Base-by-base conservation (phyloP, 2,113 vertebrate species). In the Mirza zaza region DNA sequence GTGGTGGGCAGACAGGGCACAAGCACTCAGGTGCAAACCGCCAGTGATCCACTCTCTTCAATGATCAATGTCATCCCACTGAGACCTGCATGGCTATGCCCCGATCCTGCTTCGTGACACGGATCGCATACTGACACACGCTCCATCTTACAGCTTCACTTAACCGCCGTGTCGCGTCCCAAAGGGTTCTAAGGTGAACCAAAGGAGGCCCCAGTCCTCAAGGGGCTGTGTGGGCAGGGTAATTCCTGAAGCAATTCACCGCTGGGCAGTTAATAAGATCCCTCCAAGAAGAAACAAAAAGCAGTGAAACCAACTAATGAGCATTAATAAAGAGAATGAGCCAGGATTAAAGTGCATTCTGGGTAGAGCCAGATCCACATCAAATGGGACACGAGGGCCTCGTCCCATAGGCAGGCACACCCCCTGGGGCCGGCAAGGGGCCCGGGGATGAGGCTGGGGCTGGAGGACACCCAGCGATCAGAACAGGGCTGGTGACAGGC, bases 221-320 rank as follows among this genome's bases (percentile, higher is more conserved):
- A 23, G 50, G 29, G 50, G 2, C 42, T 25, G 5, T n/a, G 32
- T 5, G 32, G 42, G 86, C 57, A 59, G 76, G 52, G n/a, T 57
- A 63, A 42, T 18, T 77, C 36, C 73, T 77, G n/a, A 70, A 71
- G 57, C 39, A 63, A n/a, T n/a, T 75, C 77, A 52, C 2, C 34
- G 52, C 39, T n/a, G 6, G 21, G 42, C n/a, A 80, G 13, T 63
- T 88, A 48, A 45, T 27, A 34, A 89, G 55, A 36, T 17, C 48
- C 50, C 42, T 70, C 85, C 29, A 34, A 67, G 36, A 79, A 92
- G 76, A 81, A 83, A 55, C 27, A 50, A 55, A 91, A 84, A 71
- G 32, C 23, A 34, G 61, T n/a, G 12, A 61, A 52, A 70, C 18
- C 45, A 91, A 61, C 32, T 42, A 80, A 23, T 36, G 57, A 91